Evolutionary conservation across 2,113 vertebrate genomes (phyloP), one percentile per base, ranked within the genome.

Genomic region (Seriola dumerili): DNA sequence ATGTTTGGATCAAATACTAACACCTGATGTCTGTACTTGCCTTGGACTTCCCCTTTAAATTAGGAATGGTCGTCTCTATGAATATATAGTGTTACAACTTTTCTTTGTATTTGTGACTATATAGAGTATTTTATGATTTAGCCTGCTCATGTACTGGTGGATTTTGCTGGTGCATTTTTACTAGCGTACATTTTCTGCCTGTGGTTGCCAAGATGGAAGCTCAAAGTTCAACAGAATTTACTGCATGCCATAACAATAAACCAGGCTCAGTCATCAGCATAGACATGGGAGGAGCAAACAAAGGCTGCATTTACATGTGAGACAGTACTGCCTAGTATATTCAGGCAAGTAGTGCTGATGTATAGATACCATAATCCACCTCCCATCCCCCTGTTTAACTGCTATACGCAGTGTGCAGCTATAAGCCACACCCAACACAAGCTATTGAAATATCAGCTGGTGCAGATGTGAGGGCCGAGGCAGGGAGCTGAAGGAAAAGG

Each of bases 201-300:
- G 64, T 36, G 42, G 34, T 79, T 90, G 78, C 75, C 57, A 63
- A 84, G 85, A 89, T 85, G 88, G 80, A 88, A 87, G 92, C 91
- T 93, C 90, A 94, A 95, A 94, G 94, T 94, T 94, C 93, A 93
- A 75, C 72, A 72, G 62, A 87, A 84, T 94, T 94, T 94, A 94
- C 85, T 83, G 89, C 93, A 66, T 12, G 19, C 83, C 81, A 80
- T 86, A 86, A 89, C 87, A 86, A 89, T 94, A 93, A 94, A 92
- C 64, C 86, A 46, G 76, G 44, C 82, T 68, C 68, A 58, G 84
- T 84, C 68, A 58, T 80, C 77, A 82, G 78, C 74, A 57, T 17
- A 86, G 84, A 85, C 85, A 80, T 65, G 84, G 84, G 81, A 82
- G 90, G 80, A 88, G 85, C 82, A 87, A 90, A 90, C 90, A 92